phyloP scores from a whole-genome alignment of 2,888 invertebrate species.

The Caprella mutica region DNA sequence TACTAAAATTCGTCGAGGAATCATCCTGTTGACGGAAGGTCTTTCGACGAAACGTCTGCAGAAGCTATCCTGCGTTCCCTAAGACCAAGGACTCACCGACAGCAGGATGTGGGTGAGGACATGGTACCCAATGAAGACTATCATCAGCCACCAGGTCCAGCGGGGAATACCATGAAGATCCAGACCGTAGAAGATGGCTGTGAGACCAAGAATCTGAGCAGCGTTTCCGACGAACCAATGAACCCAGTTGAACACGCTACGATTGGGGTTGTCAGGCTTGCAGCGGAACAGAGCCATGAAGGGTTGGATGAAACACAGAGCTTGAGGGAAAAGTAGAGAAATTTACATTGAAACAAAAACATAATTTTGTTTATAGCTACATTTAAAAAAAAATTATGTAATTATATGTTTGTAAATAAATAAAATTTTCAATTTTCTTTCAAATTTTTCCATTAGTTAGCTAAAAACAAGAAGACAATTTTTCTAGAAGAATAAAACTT shows the following conservation, averaged over 20 bases:
- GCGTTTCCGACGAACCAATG: slow-evolving; percentile 82
- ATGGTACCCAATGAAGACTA: slow-evolving; percentile 79
- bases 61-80: too few relatives aligned
- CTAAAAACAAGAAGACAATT: too few relatives aligned
- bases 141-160: slow-evolving; percentile 72
- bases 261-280: slow-evolving; percentile 63
- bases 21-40: too few relatives aligned
- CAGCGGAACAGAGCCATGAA: slow-evolving; percentile 77
- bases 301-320: slow-evolving; percentile 69
- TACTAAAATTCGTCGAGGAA: too few relatives aligned
- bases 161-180: slow-evolving; percentile 72
- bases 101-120: slow-evolving; percentile 73
- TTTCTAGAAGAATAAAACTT: too few relatives aligned
- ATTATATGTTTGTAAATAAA: too few relatives aligned
- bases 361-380: too few relatives aligned
- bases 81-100: slow-evolving; percentile 43
- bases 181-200: slow-evolving; percentile 84
- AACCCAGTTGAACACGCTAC: slow-evolving; percentile 78
- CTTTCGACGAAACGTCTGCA: too few relatives aligned
- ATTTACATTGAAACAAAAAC: neutral
- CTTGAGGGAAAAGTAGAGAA: slow-evolving; percentile 14
- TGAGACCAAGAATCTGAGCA: slow-evolving; percentile 75
- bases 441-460: too few relatives aligned
- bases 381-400: too few relatives aligned
- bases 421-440: too few relatives aligned